Percentiles rank a stretch among this genome's conserved stretches.
Evolutionary conservation across 2,888 invertebrate species (phyloP).

Genomic region (Archaeoteleia sp.): DNA sequence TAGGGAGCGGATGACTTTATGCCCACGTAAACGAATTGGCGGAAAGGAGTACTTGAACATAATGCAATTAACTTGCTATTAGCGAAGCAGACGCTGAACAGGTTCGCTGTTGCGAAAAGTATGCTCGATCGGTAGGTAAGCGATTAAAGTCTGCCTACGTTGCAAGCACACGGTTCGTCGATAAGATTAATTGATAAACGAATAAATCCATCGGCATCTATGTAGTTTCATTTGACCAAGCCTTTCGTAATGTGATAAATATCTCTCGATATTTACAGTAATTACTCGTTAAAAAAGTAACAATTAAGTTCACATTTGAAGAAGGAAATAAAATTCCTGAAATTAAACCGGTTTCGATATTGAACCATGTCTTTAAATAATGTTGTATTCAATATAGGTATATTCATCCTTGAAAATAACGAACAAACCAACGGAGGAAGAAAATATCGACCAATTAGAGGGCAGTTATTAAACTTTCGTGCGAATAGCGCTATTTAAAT

Average conservation of each 20-base stretch:
- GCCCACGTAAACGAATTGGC: slow-evolving; percentile 55
- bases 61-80: slow-evolving; percentile 67
- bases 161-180: slow-evolving; percentile 57
- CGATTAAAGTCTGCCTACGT: slow-evolving; percentile 62
- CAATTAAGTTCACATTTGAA: background rate
- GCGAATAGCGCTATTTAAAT: background rate
- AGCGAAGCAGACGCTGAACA: slow-evolving; percentile 62
- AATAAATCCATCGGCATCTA: slow-evolving; percentile 56
- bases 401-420: slow-evolving; percentile 1
- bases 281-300: background rate
- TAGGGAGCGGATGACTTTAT: slow-evolving; percentile 51
- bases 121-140: slow-evolving; percentile 53
- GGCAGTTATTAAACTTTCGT: background rate
- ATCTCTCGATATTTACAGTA: background rate
- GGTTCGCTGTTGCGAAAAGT: slow-evolving; percentile 59
- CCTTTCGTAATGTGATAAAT: background rate
- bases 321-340: slow-evolving; percentile 1
- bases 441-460: slow-evolving; percentile 3
- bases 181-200: slow-evolving; percentile 67
- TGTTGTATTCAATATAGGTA: background rate
- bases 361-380: background rate
- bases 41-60: slow-evolving; percentile 58
- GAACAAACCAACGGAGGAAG: slow-evolving; percentile 1
- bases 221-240: background rate
- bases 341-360: slow-evolving; percentile 3